phyloP scores from a whole-genome alignment of 1,140 invertebrate genomes.

The Agrypnia vestita region DNA sequence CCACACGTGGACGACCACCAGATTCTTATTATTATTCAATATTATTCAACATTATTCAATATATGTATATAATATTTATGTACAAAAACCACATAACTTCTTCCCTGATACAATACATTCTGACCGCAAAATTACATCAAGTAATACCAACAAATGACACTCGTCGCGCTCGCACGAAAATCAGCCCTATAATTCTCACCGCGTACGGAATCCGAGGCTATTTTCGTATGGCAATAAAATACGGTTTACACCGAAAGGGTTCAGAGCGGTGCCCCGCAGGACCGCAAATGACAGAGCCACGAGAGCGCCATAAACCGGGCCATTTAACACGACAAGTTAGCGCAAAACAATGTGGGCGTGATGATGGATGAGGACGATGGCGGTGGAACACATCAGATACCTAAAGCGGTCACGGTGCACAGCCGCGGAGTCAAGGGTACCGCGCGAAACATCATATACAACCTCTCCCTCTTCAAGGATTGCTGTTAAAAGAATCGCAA shows the following conservation, averaged over 20 bases:
- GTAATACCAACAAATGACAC: background rate
- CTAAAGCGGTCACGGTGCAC: background rate
- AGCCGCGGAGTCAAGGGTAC: background rate
- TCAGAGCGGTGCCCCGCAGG: background rate
- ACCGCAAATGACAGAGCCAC: background rate
- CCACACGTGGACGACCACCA: too few species aligned
- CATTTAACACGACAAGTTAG: slow-evolving; percentile 7
- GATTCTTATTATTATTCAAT: too few species aligned
- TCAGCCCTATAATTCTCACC: background rate
- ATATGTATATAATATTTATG: too few species aligned
- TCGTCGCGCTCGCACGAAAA: background rate
- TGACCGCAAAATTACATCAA: background rate
- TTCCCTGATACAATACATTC: background rate
- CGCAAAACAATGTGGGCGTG: slow-evolving; percentile 6
- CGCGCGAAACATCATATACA: background rate
- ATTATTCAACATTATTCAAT: too few species aligned
- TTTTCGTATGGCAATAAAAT: background rate
- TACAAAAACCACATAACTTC: background rate
- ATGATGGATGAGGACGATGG: background rate
- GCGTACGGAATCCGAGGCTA: background rate
- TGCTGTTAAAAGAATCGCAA: background rate
- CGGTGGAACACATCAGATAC: background rate
- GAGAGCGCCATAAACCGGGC: background rate
- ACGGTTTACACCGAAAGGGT: background rate
- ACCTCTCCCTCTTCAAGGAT: background rate